Base-by-base conservation (phyloP, 2,888 invertebrate genomes). In the Chirona hameri region DNA sequence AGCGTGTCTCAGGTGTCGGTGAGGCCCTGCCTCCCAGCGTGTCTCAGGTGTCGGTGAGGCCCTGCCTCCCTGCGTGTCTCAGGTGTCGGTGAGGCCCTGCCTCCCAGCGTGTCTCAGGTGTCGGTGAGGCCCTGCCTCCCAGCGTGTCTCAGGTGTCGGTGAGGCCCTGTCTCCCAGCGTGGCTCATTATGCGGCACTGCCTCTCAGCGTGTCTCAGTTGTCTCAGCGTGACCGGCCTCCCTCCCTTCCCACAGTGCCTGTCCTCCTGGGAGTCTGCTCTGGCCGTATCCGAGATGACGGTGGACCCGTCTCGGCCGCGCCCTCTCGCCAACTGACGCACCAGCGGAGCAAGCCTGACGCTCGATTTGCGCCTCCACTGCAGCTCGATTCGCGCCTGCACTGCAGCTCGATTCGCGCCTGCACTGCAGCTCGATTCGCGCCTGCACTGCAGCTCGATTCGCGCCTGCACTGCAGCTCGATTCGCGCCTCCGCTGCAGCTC, bases 221-320 rank as follows among this genome's bases (percentile, higher is more conserved):
- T 7, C 18, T 14, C 52, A 12, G 52, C 10, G 52, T 52, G 18
- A 52, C 52, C 52, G 1, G 52, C 15, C 52, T 52, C 52, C 1
- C 27, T 21, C 15, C 39, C 10, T 0, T 83, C 69, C 86, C 86
- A 69, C 86, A 89, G 89, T 88, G 87, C 86, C 86, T 89, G 57
- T 84, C 86, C 80, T 86, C 88, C 0, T 89, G 89, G 89, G 88
- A 88, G 85, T 87, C 87, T 83, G 87, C 88, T n/a, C 87, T 89
- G 83, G 87, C 88, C 29, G 84, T 14, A 21, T 39, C 31, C n/a
- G 39, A 76, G 46, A 15, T 39, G 18, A 18, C 76, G 1, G 24
- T 39, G 39, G 27, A 24, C 76, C 9, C 76, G 24, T 39, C 76
- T 18, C 39, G 10, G 18, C 10, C 21, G 1, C 72, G 21, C 3